Evolutionary conservation across 2,888 invertebrate genomes (phyloP).

Genomic region (Clistopyga incitator): DNA sequence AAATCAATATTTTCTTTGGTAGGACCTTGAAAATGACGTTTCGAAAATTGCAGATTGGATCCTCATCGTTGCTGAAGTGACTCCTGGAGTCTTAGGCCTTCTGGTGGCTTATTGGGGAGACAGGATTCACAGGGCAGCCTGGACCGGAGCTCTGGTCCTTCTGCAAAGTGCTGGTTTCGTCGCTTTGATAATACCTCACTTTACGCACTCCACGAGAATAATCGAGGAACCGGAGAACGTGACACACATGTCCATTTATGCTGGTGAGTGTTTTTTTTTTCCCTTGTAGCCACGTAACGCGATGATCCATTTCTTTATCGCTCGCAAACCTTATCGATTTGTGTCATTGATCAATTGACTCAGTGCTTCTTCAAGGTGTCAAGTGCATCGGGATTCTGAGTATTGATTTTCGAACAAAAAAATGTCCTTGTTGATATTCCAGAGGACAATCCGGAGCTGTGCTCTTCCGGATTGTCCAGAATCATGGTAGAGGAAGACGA

Average conservation of each 20-base stretch:
- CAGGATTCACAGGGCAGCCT: conserved; percentile 86
- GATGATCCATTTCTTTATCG: conserved; percentile 53
- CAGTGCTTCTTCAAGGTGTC: background rate
- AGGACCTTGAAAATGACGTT: background rate
- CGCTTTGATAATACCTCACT: conserved; percentile 86
- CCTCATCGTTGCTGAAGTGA: conserved; percentile 85
- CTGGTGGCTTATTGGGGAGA: conserved; percentile 87
- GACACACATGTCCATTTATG: conserved; percentile 75
- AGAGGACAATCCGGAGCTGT: conserved; percentile 78
- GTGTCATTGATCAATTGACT: conserved; percentile 36
- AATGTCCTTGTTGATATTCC: conserved; percentile 24
- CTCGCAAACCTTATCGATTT: conserved; percentile 42
- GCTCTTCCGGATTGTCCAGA: conserved; percentile 69
- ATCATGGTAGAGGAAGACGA: conserved; percentile 71
- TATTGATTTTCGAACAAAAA: background rate
- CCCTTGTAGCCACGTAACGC: background rate
- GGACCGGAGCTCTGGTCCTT: conserved; percentile 86
- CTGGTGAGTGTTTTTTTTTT: conserved; percentile 73
- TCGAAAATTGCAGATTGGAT: conserved; percentile 86
- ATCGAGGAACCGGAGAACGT: conserved; percentile 72
- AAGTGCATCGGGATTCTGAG: background rate
- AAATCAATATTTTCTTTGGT: background rate
- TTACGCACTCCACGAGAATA: conserved; percentile 81
- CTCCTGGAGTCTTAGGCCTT: conserved; percentile 86
- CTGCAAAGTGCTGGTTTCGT: conserved; percentile 85